phyloP scores from a whole-genome alignment of 2,113 vertebrate genomes.

The Acinonyx jubatus region DNA sequence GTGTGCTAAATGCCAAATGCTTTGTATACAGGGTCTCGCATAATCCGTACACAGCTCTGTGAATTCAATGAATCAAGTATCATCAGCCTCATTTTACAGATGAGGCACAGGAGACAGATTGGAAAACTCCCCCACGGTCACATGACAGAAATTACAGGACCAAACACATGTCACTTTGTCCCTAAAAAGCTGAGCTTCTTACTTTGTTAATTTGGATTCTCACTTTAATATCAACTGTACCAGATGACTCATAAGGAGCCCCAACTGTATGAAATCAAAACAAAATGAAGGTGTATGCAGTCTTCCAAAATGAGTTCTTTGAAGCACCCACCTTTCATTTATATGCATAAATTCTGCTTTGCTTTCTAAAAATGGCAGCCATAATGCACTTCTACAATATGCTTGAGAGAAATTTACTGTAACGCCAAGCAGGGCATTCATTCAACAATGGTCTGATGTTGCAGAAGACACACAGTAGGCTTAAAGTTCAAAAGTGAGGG shows the following conservation, averaged over 20 bases:
- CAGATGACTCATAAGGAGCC: neutral
- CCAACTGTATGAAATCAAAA: neutral
- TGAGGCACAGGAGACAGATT: neutral
- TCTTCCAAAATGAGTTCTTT: neutral
- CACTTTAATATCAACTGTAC: neutral
- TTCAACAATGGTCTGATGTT: neutral
- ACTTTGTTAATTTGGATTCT: neutral
- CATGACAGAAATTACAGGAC: neutral
- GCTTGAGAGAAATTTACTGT: neutral
- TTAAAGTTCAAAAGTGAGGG: neutral
- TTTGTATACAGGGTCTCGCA: neutral
- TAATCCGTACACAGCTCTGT: neutral
- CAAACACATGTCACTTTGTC: neutral
- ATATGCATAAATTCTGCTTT: neutral
- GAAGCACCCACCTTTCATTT: neutral
- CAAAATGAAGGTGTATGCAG: neutral
- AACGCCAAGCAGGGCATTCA: neutral
- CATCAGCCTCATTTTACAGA: neutral
- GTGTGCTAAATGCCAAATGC: neutral
- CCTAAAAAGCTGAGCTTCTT: neutral
- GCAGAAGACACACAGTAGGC: neutral
- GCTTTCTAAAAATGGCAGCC: neutral
- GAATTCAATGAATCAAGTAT: neutral
- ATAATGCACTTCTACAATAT: neutral
- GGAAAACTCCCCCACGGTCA: neutral